Evolutionary conservation across 2,113 vertebrate species (phyloP), one percentile per base, ranked within the genome.

Genomic region (Cheirogaleus medius): DNA sequence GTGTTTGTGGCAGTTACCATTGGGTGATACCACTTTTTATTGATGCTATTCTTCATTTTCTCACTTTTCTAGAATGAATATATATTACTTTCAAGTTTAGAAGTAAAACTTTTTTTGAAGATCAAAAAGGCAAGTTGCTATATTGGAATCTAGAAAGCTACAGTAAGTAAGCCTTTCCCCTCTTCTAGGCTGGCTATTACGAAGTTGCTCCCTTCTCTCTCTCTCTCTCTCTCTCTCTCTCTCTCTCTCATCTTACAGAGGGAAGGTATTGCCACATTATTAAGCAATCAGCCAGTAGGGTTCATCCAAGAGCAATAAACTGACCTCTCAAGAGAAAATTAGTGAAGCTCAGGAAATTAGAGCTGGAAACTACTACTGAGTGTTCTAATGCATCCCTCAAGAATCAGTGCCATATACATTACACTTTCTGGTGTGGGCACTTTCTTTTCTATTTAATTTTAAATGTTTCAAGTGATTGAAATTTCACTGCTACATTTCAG

Each of bases 381-480:
- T 42, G 80, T 49, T 69, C 88, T 96, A 91, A 97, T 89, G 86
- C 52, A 81, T 97, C 94, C 88, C 91, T 98, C 93, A 89, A 97
- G 95, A 66, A 54, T 44, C 69, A 34, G 2, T 0, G 0, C 78
- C 47, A 29, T 84, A 95, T 93, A 84, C 83, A 91, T 95, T 91
- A 91, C 69, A 88, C 83, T 95, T 89, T 90, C 94, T 95, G 86
- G 73, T 93, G 64, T 60, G 49, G 90, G 93, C 91, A 87, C 91
- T 98, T 93, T 86, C 92, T 97, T 90, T 97, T 96, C 97, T 56
- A 96, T 96, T 93, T 95, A 64, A 95, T 94, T 91, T 92, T 88
- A 95, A 97, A 94, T 93, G 91, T 97, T 96, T 96, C 95, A 95
- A 96, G 91, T 81, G 86, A 87, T 81, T 58, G 44, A 52, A 84